These are phyloP conservation scores for Melozone crissalis DNA, from an alignment of 2,113 vertebrate species.

Conservation along the genomic window DNA sequence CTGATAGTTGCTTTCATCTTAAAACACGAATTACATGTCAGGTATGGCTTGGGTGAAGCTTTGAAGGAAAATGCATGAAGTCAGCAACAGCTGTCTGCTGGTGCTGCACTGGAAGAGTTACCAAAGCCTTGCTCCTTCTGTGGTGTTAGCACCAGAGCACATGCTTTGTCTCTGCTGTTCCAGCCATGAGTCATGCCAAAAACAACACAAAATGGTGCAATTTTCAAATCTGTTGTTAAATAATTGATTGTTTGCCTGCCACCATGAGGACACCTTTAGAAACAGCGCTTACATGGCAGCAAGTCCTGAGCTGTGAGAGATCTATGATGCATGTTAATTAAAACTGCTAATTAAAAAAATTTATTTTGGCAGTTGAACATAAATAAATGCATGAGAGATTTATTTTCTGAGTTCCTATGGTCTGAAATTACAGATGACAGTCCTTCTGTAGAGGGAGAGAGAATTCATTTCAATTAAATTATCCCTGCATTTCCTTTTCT, in stretches of 20 bases:
- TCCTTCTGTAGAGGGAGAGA: background rate
- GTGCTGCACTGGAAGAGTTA: background rate
- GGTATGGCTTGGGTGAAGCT: background rate
- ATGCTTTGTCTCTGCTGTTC: background rate
- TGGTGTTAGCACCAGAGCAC: background rate
- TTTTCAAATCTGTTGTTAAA: background rate
- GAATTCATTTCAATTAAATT: conserved; percentile 53
- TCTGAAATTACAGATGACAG: conserved; percentile 13
- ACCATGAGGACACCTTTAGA: conserved; percentile 13
- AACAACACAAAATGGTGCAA: background rate
- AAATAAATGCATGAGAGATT: conserved; percentile 31
- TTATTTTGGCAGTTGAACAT: conserved; percentile 17
- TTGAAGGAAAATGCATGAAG: background rate
- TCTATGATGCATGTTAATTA: conserved; percentile 21
- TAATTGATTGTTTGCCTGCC: conserved; percentile 44
- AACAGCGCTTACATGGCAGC: background rate
- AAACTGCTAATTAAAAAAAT: conserved; percentile 31
- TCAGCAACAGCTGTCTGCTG: background rate
- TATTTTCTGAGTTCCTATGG: background rate
- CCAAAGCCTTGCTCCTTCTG: background rate
- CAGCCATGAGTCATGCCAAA: background rate
- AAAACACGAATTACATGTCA: background rate
- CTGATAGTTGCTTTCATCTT: background rate
- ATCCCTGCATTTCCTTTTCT: conserved; percentile 41
- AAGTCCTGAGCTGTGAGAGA: background rate